A percentile compares a stretch with the other conserved stretches of the same genome.
phyloP scores from a whole-genome alignment of 37 sponge, comb jelly and placozoan genomes.

The Cliona cf. orientalis region DNA sequence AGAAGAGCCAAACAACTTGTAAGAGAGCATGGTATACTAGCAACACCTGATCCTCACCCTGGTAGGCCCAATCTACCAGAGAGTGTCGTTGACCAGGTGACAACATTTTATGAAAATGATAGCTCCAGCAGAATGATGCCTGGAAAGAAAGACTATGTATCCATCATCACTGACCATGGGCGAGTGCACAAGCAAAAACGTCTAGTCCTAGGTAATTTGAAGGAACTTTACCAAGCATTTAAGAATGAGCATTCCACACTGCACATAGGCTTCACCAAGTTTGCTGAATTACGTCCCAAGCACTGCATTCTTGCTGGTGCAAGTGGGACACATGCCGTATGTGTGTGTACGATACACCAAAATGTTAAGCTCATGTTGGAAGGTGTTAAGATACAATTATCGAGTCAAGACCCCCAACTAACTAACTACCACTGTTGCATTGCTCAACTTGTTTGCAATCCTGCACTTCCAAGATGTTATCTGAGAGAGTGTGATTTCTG shows the following conservation, averaged over 20 bases:
- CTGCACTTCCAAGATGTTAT: no score
- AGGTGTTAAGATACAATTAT: no score
- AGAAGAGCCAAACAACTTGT: conserved; percentile 32
- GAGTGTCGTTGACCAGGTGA: background rate
- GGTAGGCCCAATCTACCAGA: conserved; percentile 2
- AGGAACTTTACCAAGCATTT: conserved; percentile 22
- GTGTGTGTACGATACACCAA: background rate
- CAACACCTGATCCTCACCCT: conserved; percentile 25
- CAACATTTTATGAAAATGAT: conserved; percentile 22
- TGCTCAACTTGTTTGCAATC: no score
- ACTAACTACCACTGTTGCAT: no score
- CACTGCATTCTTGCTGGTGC: background rate
- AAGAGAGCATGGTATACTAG: conserved; percentile 21
- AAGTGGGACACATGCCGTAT: background rate
- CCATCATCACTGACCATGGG: conserved; percentile 2
- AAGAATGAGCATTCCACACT: background rate
- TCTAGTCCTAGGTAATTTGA: conserved; percentile 30
- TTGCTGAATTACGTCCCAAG: background rate
- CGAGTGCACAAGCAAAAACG: conserved; percentile 40
- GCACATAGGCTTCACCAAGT: background rate
- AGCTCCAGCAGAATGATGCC: conserved; percentile 26
- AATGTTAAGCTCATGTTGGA: background rate
- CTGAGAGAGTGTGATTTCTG: no score
- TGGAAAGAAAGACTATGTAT: conserved; percentile 30
- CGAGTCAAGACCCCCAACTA: no score